These are phyloP conservation scores for Maconellicoccus hirsutus DNA, from an alignment of 1,140 invertebrate genomes.

Conservation along the genomic window DNA sequence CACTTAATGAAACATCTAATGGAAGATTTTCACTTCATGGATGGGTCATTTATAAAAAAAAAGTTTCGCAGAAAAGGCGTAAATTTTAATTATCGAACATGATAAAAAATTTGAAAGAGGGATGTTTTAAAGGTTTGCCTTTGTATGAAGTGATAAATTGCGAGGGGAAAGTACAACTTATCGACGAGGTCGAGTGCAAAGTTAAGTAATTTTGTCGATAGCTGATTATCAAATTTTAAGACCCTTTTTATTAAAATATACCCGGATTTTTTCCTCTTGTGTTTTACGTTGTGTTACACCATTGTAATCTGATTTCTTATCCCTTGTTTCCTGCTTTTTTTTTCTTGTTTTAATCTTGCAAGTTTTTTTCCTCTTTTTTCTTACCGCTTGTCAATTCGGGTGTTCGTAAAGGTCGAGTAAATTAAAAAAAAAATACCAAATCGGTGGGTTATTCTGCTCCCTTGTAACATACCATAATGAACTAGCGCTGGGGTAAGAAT, in stretches of 20 bases:
- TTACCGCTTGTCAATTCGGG: too few species aligned
- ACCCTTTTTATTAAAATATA: conserved; percentile 22
- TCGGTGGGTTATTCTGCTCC: too few species aligned
- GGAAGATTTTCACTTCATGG: background rate
- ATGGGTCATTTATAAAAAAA: background rate
- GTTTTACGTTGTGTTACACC: conserved; percentile 24
- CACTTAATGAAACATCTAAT: background rate
- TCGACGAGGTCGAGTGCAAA: conserved; percentile 16
- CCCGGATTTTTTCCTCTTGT: conserved; percentile 8
- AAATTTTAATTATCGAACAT: background rate
- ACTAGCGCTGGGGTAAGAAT: too few species aligned
- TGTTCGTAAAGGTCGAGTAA: too few species aligned
- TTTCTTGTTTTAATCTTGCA: conserved; percentile 19
- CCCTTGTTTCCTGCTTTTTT: conserved; percentile 18
- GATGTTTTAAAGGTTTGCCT: background rate
- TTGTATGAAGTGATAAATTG: conserved; percentile 10
- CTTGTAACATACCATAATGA: too few species aligned
- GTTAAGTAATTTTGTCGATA: conserved; percentile 18
- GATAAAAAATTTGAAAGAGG: background rate
- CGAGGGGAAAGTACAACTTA: conserved; percentile 21
- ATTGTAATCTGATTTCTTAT: conserved; percentile 10
- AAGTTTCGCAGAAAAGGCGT: background rate
- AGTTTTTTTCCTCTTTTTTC: too few species aligned
- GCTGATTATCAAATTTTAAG: conserved; percentile 21
- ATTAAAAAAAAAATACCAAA: too few species aligned